phyloP scores from a whole-genome alignment of 2,113 vertebrate genomes.

The Odocoileus virginianus region DNA sequence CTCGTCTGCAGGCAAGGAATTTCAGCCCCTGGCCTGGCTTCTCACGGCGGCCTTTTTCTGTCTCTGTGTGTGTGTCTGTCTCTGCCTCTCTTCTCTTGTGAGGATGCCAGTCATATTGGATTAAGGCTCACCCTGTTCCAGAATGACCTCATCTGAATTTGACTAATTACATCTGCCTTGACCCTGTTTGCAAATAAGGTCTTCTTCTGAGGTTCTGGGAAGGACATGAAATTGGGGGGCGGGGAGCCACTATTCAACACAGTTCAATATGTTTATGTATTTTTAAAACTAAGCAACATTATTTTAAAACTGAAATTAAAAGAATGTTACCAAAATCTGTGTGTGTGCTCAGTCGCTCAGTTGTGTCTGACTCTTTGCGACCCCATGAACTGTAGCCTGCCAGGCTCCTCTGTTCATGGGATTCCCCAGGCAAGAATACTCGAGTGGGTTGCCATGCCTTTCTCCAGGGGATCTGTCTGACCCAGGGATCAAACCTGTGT shows the following conservation, averaged over 20 bases:
- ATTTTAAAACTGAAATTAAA: not conserved
- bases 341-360: not conserved
- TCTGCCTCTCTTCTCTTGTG: too few species aligned
- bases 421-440: not conserved
- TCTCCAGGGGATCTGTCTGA: not conserved
- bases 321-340: not conserved
- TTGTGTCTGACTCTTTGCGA: fast-evolving
- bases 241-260: not conserved
- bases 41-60: fast-evolving
- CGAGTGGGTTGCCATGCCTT: not conserved
- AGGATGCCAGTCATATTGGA: not conserved
- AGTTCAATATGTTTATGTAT: not conserved
- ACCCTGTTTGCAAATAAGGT: not conserved
- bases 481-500: not conserved
- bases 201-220: not conserved
- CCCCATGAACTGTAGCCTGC: not conserved
- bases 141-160: not conserved
- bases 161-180: not conserved
- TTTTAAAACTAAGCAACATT: not conserved
- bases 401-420: not conserved
- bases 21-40: not conserved
- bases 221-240: not conserved
- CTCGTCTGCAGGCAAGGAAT: not conserved
- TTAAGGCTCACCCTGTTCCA: not conserved
- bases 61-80: not conserved